Evolutionary conservation across 2,888 invertebrate species (phyloP), one percentile per base, ranked within the genome.

Genomic region (Anorthoa munda): DNA sequence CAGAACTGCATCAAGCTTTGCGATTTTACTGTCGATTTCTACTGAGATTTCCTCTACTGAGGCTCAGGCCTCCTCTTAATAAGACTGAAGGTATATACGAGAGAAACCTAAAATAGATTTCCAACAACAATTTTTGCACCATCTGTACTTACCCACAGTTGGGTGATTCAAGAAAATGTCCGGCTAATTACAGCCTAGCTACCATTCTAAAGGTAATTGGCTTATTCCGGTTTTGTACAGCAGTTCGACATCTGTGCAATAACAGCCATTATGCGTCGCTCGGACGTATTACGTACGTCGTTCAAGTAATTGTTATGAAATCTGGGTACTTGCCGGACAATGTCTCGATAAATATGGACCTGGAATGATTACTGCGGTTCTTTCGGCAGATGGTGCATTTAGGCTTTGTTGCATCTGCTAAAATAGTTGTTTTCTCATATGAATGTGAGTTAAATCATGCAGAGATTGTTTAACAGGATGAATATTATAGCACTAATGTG

Each of bases 191-290:
- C 84, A 91, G 74, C 46, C 73, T 87, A 86, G 85, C 87, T 74
- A 74, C 85, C 85, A 90, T 89, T 88, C 86, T 74, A 86, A 79
- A 83, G 75, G 89, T 93, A 93, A 94, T 94, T 93, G 92, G 88
- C 93, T 88, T 92, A 92, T 94, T 94, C 94, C 93, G 92, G 93
- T 90, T 86, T 86, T 87, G 89, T 88, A 86, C 51, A 65, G 66
- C 88, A 90, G 88, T 88, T 90, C 88, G 91, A 92, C 94, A 94
- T 93, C 89, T 94, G 94, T 86, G 87, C 79, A 77, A 92, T 90
- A 91, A 92, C 92, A 81, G 90, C 84, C 81, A 89, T 91, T 90
- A 91, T 51, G 75, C 39, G 83, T 75, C 72, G 69, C 77, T 51
- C 72, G 26, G 65, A 81, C 68, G 58, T 75, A 84, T 73, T 76